Conservation (phyloP, 2,113 vertebrate species). For the Festucalex cinctus region DNA sequence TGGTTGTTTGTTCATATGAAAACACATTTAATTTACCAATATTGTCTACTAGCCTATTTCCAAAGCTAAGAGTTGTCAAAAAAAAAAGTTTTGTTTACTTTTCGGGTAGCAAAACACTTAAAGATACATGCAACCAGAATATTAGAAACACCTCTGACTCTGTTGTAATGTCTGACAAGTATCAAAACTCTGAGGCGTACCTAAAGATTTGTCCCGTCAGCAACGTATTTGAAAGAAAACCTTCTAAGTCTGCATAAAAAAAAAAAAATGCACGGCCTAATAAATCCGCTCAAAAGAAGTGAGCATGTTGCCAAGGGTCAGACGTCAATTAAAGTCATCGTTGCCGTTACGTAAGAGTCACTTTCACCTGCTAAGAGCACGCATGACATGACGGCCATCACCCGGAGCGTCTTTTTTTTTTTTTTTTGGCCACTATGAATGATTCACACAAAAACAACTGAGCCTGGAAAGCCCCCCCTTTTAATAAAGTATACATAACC, state of each 20-base stretch:
- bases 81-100: neutral
- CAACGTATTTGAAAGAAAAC: neutral
- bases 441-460: conserved; percentile 32
- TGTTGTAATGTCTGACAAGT: neutral
- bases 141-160: neutral
- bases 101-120: neutral
- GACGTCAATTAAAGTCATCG: neutral
- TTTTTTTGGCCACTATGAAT: conserved; percentile 19
- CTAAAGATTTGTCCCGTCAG: neutral
- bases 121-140: neutral
- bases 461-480: conserved; percentile 16
- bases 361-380: conserved; percentile 30
- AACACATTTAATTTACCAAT: neutral
- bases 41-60: neutral
- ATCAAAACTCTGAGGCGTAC: neutral
- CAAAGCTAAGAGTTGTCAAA: neutral
- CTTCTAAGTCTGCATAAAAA: neutral
- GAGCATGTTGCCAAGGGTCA: neutral
- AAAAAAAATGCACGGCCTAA: neutral
- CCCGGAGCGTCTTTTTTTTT: conserved; percentile 1
- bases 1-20: neutral
- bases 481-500: conserved; percentile 32
- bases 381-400: conserved; percentile 11
- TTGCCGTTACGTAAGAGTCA: conserved; percentile 4
- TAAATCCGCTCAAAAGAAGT: neutral